Evolutionary conservation across 2,888 invertebrate species (phyloP).

Genomic region (Cryptophagus acutangulus): DNA sequence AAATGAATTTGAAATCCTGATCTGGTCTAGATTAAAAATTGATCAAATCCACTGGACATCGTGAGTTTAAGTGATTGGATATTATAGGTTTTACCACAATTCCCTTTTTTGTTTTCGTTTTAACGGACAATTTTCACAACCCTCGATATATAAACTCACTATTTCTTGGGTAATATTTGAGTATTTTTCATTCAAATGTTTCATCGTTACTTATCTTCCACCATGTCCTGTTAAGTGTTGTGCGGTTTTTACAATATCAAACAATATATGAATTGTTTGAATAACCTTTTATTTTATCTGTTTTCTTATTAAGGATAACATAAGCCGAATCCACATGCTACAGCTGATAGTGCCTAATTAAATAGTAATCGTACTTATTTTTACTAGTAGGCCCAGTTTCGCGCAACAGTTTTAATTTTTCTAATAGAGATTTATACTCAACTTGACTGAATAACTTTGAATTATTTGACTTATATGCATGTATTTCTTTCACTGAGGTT

Average conservation of each 20-base stretch:
- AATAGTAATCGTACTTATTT: neutral
- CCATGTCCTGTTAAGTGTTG: slow-evolving; percentile 22
- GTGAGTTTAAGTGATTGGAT: slow-evolving; percentile 25
- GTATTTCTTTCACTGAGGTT: too few relatives aligned
- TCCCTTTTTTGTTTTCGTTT: slow-evolving; percentile 17
- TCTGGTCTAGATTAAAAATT: slow-evolving; percentile 35
- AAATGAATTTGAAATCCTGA: slow-evolving; percentile 34
- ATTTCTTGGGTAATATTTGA: slow-evolving; percentile 25
- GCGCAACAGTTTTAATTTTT: neutral
- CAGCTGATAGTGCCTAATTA: neutral
- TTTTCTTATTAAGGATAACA: neutral
- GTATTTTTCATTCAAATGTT: slow-evolving; percentile 23
- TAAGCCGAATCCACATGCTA: neutral
- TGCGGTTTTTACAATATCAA: neutral
- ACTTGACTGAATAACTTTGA: neutral
- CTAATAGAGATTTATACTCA: neutral
- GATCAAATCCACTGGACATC: slow-evolving; percentile 37
- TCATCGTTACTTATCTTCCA: slow-evolving; percentile 26
- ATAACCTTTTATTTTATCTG: neutral
- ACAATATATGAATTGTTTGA: neutral
- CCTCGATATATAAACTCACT: slow-evolving; percentile 22
- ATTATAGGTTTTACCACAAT: slow-evolving; percentile 18
- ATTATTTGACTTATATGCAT: neutral
- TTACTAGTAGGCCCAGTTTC: neutral
- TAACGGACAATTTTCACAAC: slow-evolving; percentile 28